phyloP scores from a whole-genome alignment of 92 coral and sea anemone species.

The Epizoanthus illoricatus region DNA sequence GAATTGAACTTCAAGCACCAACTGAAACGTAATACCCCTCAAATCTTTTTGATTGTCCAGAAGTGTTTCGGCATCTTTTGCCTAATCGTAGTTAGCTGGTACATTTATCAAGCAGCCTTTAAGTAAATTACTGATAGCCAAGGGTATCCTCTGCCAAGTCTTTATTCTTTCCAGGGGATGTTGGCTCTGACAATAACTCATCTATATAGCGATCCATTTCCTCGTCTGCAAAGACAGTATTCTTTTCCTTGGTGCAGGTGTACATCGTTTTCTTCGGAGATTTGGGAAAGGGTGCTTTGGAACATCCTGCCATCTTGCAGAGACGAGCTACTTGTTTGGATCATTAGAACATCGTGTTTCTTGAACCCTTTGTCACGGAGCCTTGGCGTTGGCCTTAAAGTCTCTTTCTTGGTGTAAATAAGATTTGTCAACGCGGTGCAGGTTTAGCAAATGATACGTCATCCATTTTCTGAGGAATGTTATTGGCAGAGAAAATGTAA shows the following conservation, averaged over 20 bases:
- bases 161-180: background rate
- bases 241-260: background rate
- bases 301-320: too few relatives aligned
- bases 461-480: too few relatives aligned
- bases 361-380: too few relatives aligned
- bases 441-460: too few relatives aligned
- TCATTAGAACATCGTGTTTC: too few relatives aligned
- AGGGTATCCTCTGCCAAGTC: constrained; percentile 4
- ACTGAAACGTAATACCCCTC: constrained; percentile 20
- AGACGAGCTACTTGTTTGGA: too few relatives aligned
- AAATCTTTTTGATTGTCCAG: constrained; percentile 5
- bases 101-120: constrained; percentile 4
- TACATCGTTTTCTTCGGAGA: background rate
- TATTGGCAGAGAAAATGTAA: too few relatives aligned
- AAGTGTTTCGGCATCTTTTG: constrained; percentile 4
- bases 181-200: background rate
- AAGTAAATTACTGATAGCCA: constrained; percentile 9
- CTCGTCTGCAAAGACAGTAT: constrained; percentile 4
- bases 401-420: too few relatives aligned
- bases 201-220: constrained; percentile 17
- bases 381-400: too few relatives aligned
- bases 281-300: background rate
- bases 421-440: too few relatives aligned
- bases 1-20: constrained; percentile 25
- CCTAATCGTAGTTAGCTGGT: background rate